Percentiles rank a stretch among this genome's conserved stretches.
Evolutionary conservation across 2,113 vertebrate genomes (phyloP).

Genomic region (Centropus unirufus): DNA sequence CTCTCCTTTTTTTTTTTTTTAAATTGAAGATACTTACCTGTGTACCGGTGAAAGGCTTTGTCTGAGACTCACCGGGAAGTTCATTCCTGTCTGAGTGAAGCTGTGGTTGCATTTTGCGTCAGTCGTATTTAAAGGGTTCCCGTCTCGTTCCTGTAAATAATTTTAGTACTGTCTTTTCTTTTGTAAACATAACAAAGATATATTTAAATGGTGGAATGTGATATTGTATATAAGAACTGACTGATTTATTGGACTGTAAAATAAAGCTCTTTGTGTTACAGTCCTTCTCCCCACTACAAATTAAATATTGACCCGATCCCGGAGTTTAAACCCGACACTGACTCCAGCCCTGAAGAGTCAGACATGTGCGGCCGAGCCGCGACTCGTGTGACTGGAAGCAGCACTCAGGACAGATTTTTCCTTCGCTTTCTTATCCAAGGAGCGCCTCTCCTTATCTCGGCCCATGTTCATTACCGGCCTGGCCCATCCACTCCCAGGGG

Average conservation of each 20-base stretch:
- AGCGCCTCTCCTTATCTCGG: background rate
- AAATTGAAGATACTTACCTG: constrained; percentile 52
- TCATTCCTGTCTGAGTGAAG: constrained; percentile 78
- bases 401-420: background rate
- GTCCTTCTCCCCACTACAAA: background rate
- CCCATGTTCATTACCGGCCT: too few relatives aligned
- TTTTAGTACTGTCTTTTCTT: constrained; percentile 68
- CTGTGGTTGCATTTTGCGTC: constrained; percentile 42
- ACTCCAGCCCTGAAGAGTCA: background rate
- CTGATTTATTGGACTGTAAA: constrained; percentile 63
- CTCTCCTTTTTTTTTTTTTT: background rate
- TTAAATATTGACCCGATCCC: background rate
- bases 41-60: constrained; percentile 16
- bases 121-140: constrained; percentile 57
- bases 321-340: background rate
- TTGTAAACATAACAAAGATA: constrained; percentile 65
- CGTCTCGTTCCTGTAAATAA: constrained; percentile 73
- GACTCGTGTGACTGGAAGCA: background rate
- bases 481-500: background rate
- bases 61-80: constrained; percentile 44
- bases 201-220: constrained; percentile 72
- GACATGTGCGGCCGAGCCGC: background rate
- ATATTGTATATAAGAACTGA: constrained; percentile 74
- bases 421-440: background rate
- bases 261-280: constrained; percentile 76